Percentiles rank a stretch among this genome's conserved stretches.
Evolutionary conservation across 2,888 invertebrate species (phyloP).

Genomic region (Trypoxylon attenuatum): DNA sequence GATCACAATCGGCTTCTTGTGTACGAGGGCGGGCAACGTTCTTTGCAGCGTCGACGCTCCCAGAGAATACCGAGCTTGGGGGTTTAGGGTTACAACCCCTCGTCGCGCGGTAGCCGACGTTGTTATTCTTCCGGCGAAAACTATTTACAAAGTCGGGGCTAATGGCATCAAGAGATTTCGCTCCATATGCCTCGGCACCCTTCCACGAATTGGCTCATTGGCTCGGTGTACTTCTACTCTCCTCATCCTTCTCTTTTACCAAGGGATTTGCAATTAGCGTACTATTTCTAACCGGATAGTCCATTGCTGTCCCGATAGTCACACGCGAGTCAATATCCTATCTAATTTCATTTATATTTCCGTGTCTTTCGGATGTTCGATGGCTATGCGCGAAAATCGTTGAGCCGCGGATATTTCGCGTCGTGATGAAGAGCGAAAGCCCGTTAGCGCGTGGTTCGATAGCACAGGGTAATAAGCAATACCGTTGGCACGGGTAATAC

Average conservation of each 20-base stretch:
- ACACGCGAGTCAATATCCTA: no score
- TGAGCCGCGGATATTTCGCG: no score
- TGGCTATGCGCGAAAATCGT: no score
- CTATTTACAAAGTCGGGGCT: slow-evolving; percentile 73
- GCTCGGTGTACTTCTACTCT: slow-evolving; percentile 27
- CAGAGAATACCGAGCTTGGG: slow-evolving; percentile 44
- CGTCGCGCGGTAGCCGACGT: slow-evolving; percentile 48
- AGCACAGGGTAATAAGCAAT: neutral
- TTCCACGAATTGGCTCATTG: slow-evolving; percentile 19
- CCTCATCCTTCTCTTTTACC: slow-evolving; percentile 7
- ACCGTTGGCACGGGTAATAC: neutral
- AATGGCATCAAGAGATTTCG: slow-evolving; percentile 73
- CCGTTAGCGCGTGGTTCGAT: neutral
- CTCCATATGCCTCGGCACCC: slow-evolving; percentile 59
- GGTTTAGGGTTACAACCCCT: slow-evolving; percentile 61
- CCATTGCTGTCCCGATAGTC: slow-evolving; percentile 24
- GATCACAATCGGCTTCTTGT: slow-evolving; percentile 69
- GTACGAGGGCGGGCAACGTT: slow-evolving; percentile 45
- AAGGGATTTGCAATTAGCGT: slow-evolving; percentile 50
- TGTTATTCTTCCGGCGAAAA: slow-evolving; percentile 73
- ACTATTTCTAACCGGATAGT: slow-evolving; percentile 57
- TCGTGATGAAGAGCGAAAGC: neutral
- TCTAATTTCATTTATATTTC: no score
- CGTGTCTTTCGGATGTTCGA: no score
- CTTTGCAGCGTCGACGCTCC: slow-evolving; percentile 54